Evolutionary conservation across 2,888 invertebrate species (phyloP).

Genomic region (Aethes cnicana): DNA sequence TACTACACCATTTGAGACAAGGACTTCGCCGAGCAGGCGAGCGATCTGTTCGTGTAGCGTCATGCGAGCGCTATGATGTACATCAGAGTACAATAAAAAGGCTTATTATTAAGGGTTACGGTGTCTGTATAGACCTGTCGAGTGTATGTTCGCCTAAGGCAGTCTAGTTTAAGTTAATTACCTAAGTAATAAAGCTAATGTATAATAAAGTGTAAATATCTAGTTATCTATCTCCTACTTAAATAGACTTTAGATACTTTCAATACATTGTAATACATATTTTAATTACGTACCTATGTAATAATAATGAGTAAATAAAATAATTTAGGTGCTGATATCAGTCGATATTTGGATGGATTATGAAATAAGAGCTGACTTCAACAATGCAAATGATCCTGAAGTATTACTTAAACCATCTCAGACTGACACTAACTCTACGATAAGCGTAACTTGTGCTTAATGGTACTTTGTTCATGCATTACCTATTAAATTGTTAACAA

Average conservation of each 20-base stretch:
- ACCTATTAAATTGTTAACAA: conserved; percentile 27
- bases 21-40: conserved; percentile 80
- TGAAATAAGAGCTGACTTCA: conserved; percentile 21
- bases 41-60: conserved; percentile 76
- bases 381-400: conserved; percentile 17
- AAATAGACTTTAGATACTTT: conserved; percentile 44
- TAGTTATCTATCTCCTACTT: conserved; percentile 37
- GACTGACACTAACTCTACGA: conserved; percentile 23
- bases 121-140: conserved; percentile 49
- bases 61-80: conserved; percentile 25
- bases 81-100: conserved; percentile 21
- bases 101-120: conserved; percentile 42
- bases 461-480: too few relatives aligned
- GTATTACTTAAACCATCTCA: conserved; percentile 13
- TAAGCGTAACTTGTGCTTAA: conserved; percentile 17
- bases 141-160: conserved; percentile 56
- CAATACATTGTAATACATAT: conserved; percentile 36
- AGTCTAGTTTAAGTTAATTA: conserved; percentile 30
- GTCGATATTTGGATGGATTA: conserved; percentile 34
- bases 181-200: conserved; percentile 35
- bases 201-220: conserved; percentile 73
- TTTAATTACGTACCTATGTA: too few relatives aligned
- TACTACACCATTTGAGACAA: conserved; percentile 88
- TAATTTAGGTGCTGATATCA: conserved; percentile 48
- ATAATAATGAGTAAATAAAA: conserved; percentile 26